Evolutionary conservation across 2,888 invertebrate species (phyloP).

Genomic region (Dicyrtomina minuta): DNA sequence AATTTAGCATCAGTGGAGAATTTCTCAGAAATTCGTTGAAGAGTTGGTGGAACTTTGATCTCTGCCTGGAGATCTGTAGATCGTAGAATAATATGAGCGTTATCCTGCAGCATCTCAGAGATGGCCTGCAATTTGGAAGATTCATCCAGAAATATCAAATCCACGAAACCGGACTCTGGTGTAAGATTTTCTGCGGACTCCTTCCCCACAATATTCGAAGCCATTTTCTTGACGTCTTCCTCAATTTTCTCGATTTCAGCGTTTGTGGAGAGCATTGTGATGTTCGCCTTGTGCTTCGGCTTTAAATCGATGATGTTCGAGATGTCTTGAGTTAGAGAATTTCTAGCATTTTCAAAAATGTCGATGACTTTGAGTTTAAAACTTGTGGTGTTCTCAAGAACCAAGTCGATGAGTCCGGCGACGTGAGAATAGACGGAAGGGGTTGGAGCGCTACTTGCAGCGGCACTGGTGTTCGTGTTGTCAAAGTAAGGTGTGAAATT

Average conservation of each 20-base stretch:
- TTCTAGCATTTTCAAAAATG: constrained; percentile 19
- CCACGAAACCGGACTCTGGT: constrained; percentile 9
- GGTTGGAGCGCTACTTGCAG: not conserved
- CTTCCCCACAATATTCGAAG: constrained; percentile 2
- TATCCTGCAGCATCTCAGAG: constrained; percentile 5
- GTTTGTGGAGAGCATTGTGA: too few relatives aligned
- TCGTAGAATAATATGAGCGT: constrained; percentile 18
- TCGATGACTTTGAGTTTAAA: constrained; percentile 24
- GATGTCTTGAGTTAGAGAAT: constrained; percentile 12
- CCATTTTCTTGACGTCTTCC: constrained; percentile 4
- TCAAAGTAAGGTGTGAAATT: constrained; percentile 36
- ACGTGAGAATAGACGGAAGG: not conserved
- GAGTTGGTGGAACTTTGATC: not conserved
- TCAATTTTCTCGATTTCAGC: constrained; percentile 18
- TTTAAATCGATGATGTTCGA: constrained; percentile 21
- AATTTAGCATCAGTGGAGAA: too few relatives aligned
- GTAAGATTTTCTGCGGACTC: constrained; percentile 17
- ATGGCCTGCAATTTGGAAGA: constrained; percentile 1
- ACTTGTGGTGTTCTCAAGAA: constrained; percentile 13
- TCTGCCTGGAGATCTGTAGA: not conserved
- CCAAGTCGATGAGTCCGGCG: constrained; percentile 23
- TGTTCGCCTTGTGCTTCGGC: not conserved
- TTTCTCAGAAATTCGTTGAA: constrained; percentile 55
- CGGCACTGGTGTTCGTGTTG: too few relatives aligned
- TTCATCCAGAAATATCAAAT: constrained; percentile 24